Percentiles rank a stretch among this genome's conserved stretches.
These are phyloP conservation scores for Apis mellifera DNA, from an alignment of 1,140 invertebrate genomes.

Conservation along the genomic window DNA sequence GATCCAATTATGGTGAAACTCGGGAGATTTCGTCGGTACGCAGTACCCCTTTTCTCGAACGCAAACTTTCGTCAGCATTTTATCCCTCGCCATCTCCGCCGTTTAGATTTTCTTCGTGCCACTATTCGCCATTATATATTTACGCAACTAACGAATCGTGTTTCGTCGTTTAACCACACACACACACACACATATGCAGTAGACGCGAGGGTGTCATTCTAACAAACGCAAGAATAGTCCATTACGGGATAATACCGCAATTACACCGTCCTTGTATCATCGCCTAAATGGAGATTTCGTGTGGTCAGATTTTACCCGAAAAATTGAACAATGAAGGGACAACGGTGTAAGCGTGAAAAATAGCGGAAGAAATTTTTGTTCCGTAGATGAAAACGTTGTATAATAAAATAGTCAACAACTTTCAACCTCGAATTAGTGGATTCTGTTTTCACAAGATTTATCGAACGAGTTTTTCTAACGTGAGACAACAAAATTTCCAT, in stretches of 20 bases:
- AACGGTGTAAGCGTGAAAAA: too few relatives aligned
- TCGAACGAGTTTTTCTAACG: too few relatives aligned
- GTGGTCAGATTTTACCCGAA: neutral
- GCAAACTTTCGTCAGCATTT: neutral
- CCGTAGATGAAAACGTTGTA: too few relatives aligned
- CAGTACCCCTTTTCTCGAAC: neutral
- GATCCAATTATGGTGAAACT: neutral
- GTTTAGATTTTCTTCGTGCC: neutral
- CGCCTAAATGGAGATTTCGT: neutral
- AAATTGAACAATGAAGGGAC: too few relatives aligned
- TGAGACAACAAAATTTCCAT: too few relatives aligned
- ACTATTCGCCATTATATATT: neutral
- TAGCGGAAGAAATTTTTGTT: too few relatives aligned
- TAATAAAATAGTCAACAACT: too few relatives aligned
- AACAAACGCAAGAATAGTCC: neutral
- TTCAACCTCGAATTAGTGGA: too few relatives aligned
- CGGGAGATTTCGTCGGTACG: neutral
- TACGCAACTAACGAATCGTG: neutral
- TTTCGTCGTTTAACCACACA: neutral
- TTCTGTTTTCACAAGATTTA: too few relatives aligned
- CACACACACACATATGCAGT: too few relatives aligned
- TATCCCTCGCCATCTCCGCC: neutral
- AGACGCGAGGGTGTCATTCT: neutral
- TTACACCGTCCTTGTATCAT: neutral
- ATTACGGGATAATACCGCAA: neutral